phyloP scores from a whole-genome alignment of 2,797 vertebrate genomes.

The Lacerta bilineata region DNA sequence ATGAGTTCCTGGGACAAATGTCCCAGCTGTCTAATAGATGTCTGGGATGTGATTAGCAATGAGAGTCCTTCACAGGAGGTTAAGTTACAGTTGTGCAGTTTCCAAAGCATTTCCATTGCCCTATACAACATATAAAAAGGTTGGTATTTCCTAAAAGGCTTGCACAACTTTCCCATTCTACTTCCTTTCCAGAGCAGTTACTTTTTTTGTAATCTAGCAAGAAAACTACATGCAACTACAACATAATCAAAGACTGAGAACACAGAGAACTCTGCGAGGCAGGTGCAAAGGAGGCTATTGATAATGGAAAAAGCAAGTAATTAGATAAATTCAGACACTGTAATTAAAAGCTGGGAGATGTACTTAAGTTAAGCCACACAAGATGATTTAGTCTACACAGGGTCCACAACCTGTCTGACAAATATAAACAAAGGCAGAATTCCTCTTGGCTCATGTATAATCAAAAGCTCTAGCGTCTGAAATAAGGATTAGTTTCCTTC shows the following conservation, averaged over 20 bases:
- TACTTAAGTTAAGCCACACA: constrained; percentile 30
- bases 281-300: constrained; percentile 36
- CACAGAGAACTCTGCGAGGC: constrained; percentile 9
- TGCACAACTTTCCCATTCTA: background rate
- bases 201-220: background rate
- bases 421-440: constrained; percentile 24
- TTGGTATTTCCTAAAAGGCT: constrained; percentile 1
- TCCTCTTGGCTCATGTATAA: constrained; percentile 22
- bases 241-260: background rate
- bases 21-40: background rate
- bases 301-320: constrained; percentile 38
- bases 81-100: background rate
- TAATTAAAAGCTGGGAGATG: constrained; percentile 39
- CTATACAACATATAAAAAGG: background rate
- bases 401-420: background rate
- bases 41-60: background rate
- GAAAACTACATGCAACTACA: constrained; percentile 2
- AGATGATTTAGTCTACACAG: constrained; percentile 21
- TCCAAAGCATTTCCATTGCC: background rate
- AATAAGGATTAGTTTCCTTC: background rate
- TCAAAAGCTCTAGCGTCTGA: constrained; percentile 29
- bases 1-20: no score
- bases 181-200: background rate
- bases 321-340: constrained; percentile 32
- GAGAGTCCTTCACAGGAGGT: background rate